Percentiles rank a stretch among this genome's conserved stretches.
These are phyloP conservation scores for Sorex fumeus DNA, from an alignment of 2,113 vertebrate genomes.

Conservation along the genomic window DNA sequence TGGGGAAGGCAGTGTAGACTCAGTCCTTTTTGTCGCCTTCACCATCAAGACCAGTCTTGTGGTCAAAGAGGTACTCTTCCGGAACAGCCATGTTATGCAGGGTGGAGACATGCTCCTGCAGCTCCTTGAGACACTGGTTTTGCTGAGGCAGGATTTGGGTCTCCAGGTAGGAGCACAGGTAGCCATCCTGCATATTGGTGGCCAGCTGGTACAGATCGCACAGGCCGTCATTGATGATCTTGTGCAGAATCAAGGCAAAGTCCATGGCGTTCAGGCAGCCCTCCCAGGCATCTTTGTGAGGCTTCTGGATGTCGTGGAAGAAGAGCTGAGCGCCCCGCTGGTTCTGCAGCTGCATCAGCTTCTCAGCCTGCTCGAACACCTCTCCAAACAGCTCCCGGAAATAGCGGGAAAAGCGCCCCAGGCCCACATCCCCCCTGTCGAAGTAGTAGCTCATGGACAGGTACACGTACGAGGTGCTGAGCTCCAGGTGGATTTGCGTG, in stretches of 20 bases:
- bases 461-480: too few species aligned
- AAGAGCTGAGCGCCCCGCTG: background rate
- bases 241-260: background rate
- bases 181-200: fast-evolving
- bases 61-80: background rate
- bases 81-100: background rate
- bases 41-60: too few species aligned
- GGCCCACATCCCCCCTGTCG: too few species aligned
- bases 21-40: background rate
- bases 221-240: background rate
- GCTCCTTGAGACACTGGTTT: background rate
- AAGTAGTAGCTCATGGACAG: too few species aligned
- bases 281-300: background rate
- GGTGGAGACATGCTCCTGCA: background rate
- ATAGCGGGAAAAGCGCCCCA: too few species aligned
- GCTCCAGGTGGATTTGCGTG: too few species aligned
- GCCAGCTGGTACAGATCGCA: background rate
- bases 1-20: background rate
- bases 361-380: too few species aligned
- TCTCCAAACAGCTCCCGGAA: too few species aligned
- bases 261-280: background rate
- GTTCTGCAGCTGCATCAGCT: too few species aligned
- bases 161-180: background rate
- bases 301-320: background rate
- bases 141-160: background rate